Conservation (phyloP, 2,113 vertebrate species). For the Calidris pugnax region DNA sequence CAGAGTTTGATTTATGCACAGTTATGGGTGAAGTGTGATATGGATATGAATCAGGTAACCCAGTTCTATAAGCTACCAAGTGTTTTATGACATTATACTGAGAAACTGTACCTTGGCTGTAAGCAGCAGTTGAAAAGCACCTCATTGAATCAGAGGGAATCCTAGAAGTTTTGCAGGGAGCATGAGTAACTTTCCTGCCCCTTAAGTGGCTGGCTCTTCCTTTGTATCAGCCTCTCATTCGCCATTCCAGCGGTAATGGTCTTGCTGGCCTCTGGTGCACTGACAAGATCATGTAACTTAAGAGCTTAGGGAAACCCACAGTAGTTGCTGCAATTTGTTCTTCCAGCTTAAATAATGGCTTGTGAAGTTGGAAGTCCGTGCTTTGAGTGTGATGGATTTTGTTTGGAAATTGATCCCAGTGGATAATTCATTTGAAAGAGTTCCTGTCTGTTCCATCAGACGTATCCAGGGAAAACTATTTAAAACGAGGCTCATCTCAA, state of each 20-base stretch:
- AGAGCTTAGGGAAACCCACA: neutral
- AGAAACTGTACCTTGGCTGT: neutral
- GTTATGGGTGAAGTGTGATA: neutral
- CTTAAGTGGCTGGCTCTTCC: neutral
- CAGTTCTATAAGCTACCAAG: neutral
- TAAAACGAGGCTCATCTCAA: neutral
- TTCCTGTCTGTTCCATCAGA: neutral
- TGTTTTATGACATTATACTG: neutral
- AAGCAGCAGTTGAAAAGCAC: neutral
- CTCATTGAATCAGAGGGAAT: neutral
- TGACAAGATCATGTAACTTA: neutral
- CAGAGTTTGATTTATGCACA: neutral
- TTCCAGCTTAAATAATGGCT: slow-evolving; percentile 66
- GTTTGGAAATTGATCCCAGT: slow-evolving; percentile 53
- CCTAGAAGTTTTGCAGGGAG: neutral
- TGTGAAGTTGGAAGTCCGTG: slow-evolving; percentile 21
- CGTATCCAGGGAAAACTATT: neutral
- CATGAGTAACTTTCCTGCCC: neutral
- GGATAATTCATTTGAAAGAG: slow-evolving; percentile 28
- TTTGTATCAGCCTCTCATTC: neutral
- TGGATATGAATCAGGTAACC: neutral
- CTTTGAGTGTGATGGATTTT: slow-evolving; percentile 43
- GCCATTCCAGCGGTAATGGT: neutral
- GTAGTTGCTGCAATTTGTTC: slow-evolving; percentile 23
- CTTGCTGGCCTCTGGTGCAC: neutral